Percentiles rank a stretch among this genome's conserved stretches.
These are phyloP conservation scores for Mirza zaza DNA, from an alignment of 2,113 vertebrate species.

Conservation along the genomic window DNA sequence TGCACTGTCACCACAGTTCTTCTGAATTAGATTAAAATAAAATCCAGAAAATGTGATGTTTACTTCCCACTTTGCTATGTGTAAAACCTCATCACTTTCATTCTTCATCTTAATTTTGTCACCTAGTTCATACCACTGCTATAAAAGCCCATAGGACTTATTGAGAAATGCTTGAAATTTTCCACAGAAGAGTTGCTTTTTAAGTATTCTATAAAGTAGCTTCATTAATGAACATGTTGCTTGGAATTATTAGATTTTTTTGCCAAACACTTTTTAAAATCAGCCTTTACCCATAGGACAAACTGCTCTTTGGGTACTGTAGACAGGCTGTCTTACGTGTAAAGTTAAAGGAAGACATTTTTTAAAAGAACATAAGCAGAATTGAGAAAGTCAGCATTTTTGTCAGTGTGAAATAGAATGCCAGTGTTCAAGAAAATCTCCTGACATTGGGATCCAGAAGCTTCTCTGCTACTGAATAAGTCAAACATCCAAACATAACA, in stretches of 20 bases:
- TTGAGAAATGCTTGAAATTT: not conserved
- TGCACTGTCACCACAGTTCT: not conserved
- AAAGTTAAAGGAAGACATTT: slow-evolving; percentile 1
- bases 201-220: not conserved
- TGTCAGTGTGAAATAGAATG: not conserved
- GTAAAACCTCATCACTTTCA: not conserved
- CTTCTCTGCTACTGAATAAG: not conserved
- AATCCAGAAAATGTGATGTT: not conserved
- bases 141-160: not conserved
- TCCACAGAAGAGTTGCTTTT: not conserved
- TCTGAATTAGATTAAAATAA: not conserved
- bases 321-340: not conserved
- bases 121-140: not conserved
- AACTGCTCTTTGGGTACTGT: not conserved
- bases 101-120: not conserved
- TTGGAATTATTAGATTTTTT: not conserved
- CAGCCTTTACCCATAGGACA: not conserved
- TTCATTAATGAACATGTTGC: not conserved
- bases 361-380: not conserved
- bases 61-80: not conserved
- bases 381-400: slow-evolving; percentile 1
- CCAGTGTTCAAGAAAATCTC: not conserved
- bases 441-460: not conserved
- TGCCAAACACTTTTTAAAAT: not conserved
- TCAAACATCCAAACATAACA: not conserved